These are phyloP conservation scores for Agapornis roseicollis DNA, from an alignment of 2,113 vertebrate genomes.

Conservation along the genomic window DNA sequence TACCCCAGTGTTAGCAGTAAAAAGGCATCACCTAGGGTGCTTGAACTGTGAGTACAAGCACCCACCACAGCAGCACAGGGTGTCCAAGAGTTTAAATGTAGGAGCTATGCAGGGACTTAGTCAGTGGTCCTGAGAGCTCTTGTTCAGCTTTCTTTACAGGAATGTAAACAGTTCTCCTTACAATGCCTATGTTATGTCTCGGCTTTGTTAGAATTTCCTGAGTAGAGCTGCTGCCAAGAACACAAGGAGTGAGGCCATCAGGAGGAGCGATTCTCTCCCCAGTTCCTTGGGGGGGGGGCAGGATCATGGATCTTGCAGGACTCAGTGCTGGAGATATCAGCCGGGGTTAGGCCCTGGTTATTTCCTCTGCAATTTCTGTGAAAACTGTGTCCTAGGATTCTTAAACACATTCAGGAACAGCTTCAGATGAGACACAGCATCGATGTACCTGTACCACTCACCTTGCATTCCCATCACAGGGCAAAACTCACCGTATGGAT, in stretches of 20 bases:
- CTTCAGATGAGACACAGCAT: not conserved
- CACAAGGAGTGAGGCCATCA: not conserved
- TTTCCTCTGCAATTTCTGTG: not conserved
- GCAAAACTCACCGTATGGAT: not conserved
- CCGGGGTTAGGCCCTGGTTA: not conserved
- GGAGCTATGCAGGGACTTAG: not conserved
- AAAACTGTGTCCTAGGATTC: not conserved
- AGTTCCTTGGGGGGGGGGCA: not conserved
- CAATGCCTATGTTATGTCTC: conserved; percentile 79
- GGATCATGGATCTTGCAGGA: not conserved
- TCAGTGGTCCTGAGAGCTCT: not conserved
- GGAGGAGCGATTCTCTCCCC: not conserved
- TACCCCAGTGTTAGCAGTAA: not conserved
- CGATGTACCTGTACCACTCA: not conserved
- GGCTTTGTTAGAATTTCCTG: conserved; percentile 70
- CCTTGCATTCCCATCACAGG: not conserved
- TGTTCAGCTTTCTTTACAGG: conserved; percentile 55
- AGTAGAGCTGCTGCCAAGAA: conserved; percentile 60
- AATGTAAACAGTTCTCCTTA: conserved; percentile 79
- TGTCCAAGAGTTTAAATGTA: not conserved
- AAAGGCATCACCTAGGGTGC: not conserved
- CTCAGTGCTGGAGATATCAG: rapidly evolving
- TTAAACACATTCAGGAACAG: not conserved
- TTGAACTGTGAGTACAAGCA: not conserved
- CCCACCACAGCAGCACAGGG: not conserved